phyloP scores from a whole-genome alignment of 2,888 invertebrate species.

The Acronicta psi region DNA sequence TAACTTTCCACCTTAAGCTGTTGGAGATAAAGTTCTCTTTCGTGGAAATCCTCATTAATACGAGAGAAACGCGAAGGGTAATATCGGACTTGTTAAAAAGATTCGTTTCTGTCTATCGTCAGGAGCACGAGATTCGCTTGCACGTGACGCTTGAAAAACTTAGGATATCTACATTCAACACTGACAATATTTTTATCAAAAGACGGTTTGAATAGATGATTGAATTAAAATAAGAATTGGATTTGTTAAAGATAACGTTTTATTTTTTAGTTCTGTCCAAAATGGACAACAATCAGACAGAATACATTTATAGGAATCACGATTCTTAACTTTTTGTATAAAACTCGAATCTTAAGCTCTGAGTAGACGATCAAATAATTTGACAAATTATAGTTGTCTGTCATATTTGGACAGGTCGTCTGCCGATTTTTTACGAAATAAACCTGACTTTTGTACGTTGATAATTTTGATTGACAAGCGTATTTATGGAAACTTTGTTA shows the following conservation, averaged over 20 bases:
- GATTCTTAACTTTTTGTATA: slow-evolving; percentile 28
- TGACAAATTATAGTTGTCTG: not conserved
- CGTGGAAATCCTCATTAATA: no score
- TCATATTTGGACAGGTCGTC: not conserved
- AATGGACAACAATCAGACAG: not conserved
- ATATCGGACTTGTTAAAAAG: no score
- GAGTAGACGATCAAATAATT: slow-evolving; percentile 1
- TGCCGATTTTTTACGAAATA: not conserved
- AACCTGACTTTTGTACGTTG: no score
- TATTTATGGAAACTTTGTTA: no score
- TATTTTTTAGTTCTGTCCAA: not conserved
- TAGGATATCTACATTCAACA: not conserved
- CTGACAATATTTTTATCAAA: not conserved
- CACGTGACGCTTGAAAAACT: not conserved
- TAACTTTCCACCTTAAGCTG: no score
- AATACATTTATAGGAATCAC: slow-evolving; percentile 17
- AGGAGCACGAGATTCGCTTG: no score
- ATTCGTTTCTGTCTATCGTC: no score
- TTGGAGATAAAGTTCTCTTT: no score
- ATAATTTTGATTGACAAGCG: no score
- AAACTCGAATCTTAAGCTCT: not conserved
- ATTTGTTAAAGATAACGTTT: slow-evolving; percentile 13
- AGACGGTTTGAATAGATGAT: slow-evolving; percentile 13
- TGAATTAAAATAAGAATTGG: slow-evolving; percentile 21
- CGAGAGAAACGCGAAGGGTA: no score